Base-by-base conservation (phyloP, 2,113 vertebrate species). In the Muntiacus muntjak region DNA sequence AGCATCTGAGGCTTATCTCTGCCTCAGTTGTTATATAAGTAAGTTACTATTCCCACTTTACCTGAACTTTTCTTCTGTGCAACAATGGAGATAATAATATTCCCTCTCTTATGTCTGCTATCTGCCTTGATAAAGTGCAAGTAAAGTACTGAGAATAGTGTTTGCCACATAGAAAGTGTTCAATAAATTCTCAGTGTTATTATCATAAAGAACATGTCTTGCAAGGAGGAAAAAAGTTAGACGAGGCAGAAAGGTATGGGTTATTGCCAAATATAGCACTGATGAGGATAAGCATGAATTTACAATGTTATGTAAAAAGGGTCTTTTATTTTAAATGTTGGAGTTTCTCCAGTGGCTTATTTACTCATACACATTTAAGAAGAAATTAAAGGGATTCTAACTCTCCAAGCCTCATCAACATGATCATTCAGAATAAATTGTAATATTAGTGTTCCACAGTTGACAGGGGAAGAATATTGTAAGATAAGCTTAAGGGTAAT, bases 361-460 rank as follows among this genome's bases (percentile, higher is more conserved):
- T 90, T 90, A 85, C 47, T 95, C 21, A 76, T 30, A 83, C 14
- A 93, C 90, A 50, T 54, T 87, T 88, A 88, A 47, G 50, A 85
- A 96, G 47, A 81, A 89, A 58, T 54, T 50, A 26, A 74, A 28
- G 25, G 17, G 36, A 71, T 79, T 96, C 2, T 85, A 45, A 74
- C 2, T 89, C 52, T 74, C 45, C 5, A 76, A 52, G 13, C 12
- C 57, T 71, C 47, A 74, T 43, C 43, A 84, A 64, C 26, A 17
- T 23, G 25, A 45, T 89, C 76, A 87, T 79, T 45, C 6, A 58
- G n/a, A 96, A 74, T 40, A 93, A 93, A 95, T 16, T 96, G 47
- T 71, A 83, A 58, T 81, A 79, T 87, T 76, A 79, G 3, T 79
- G 43, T 78, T 97, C 81, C 60, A 15, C 36, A 82, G 15, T 40